Evolutionary conservation across 2,888 invertebrate species (phyloP).

Genomic region (Unio pictorum): DNA sequence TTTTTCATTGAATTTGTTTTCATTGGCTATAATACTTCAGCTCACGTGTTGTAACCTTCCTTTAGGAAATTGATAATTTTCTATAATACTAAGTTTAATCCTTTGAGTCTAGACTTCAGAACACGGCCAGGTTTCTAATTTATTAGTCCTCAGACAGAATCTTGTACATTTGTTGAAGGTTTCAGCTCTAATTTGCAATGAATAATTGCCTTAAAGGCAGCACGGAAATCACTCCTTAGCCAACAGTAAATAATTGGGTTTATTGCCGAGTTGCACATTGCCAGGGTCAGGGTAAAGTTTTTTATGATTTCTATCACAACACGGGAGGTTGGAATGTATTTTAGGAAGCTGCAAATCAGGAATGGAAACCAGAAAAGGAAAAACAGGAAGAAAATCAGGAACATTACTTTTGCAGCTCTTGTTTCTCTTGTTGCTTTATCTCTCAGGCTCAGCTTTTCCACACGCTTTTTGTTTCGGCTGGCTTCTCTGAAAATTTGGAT

Average conservation of each 20-base stretch:
- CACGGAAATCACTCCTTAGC: conserved; percentile 29
- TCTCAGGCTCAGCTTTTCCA: conserved; percentile 1
- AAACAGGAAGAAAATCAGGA: conserved; percentile 36
- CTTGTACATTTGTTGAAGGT: no score
- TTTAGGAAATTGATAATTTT: no score
- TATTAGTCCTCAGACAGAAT: no score
- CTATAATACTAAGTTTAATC: no score
- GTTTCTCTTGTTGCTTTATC: conserved; percentile 11
- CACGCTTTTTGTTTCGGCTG: conserved; percentile 15
- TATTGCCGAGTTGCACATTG: conserved; percentile 10
- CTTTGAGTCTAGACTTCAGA: no score
- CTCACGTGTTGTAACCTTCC: no score
- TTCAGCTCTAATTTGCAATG: no score
- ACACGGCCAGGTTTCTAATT: no score
- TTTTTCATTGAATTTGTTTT: no score
- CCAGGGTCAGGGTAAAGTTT: conserved; percentile 25
- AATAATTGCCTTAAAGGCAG: conserved; percentile 20
- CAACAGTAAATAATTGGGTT: conserved; percentile 1
- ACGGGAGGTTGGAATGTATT: conserved; percentile 17
- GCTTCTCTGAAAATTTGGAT: conserved; percentile 27
- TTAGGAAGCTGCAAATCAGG: conserved; percentile 29
- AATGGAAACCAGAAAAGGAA: conserved; percentile 48
- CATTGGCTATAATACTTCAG: no score
- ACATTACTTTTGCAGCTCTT: conserved; percentile 28
- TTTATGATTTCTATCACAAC: conserved; percentile 31